Evolutionary conservation across 1,140 invertebrate genomes (phyloP).

Genomic region (Drosophila bocki): DNA sequence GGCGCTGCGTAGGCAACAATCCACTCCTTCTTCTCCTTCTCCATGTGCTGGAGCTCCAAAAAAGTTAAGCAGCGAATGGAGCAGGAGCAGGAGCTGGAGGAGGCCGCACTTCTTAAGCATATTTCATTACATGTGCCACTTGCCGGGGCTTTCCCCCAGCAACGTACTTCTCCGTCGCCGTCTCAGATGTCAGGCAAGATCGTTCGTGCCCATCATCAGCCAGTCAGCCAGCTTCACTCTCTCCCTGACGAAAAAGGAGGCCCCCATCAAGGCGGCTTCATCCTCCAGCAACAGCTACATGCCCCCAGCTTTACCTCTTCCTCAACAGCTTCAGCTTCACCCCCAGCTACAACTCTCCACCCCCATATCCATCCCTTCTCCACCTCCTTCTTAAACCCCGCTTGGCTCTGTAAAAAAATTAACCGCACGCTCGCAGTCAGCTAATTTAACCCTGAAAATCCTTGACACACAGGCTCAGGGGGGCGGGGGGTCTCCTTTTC

Average conservation of each 20-base stretch:
- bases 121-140: conserved; percentile 70
- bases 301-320: background rate
- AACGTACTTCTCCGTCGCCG: conserved; percentile 13
- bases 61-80: conserved; percentile 55
- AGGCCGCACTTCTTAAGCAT: conserved; percentile 68
- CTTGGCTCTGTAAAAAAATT: conserved; percentile 58
- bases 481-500: background rate
- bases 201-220: conserved; percentile 60
- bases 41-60: conserved; percentile 7
- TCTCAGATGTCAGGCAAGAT: conserved; percentile 76
- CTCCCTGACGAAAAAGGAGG: background rate
- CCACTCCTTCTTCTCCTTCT: background rate
- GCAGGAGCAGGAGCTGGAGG: conserved; percentile 6
- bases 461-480: conserved; percentile 36
- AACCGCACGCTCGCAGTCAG: conserved; percentile 72
- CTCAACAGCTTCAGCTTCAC: background rate
- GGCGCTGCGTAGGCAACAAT: conserved; percentile 38
- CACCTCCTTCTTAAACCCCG: background rate
- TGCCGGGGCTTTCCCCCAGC: conserved; percentile 9
- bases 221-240: background rate
- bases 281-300: background rate
- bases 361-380: background rate
- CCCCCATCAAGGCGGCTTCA: background rate
- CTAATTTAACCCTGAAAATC: conserved; percentile 76
- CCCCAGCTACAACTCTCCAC: background rate